Percentiles rank a stretch among this genome's conserved stretches.
phyloP scores from a whole-genome alignment of 2,797 vertebrate species.

The Cichlasoma orientale region DNA sequence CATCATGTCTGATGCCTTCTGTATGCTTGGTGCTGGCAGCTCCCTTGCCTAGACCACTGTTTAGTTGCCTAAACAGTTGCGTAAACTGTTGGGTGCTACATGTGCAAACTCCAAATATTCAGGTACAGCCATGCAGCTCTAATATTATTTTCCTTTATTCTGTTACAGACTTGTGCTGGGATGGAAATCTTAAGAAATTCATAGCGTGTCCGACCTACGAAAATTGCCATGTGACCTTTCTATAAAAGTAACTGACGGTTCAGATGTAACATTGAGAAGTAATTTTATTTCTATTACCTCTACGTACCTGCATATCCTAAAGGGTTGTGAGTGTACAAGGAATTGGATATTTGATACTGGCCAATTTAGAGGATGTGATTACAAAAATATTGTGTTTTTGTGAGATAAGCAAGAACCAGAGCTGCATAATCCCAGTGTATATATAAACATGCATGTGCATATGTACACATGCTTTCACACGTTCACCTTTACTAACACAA shows the following conservation, averaged over 20 bases:
- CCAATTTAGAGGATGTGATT: background rate
- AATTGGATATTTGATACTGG: background rate
- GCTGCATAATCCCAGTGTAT: background rate
- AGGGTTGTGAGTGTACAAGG: background rate
- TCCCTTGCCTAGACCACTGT: too few relatives aligned
- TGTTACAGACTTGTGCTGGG: background rate
- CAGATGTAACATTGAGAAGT: background rate
- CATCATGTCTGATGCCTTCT: too few relatives aligned
- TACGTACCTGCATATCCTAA: background rate
- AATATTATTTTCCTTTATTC: background rate
- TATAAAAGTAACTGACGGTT: background rate
- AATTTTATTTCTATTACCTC: background rate
- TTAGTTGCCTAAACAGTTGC: background rate
- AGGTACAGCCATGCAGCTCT: background rate
- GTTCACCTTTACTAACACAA: slow-evolving; percentile 7
- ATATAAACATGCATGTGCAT: background rate
- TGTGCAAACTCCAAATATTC: background rate
- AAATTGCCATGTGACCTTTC: background rate
- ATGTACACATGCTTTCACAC: background rate
- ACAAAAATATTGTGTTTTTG: background rate
- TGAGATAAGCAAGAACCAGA: background rate
- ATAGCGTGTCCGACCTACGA: background rate
- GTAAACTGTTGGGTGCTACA: background rate
- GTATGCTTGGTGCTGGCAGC: too few relatives aligned
- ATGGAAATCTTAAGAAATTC: background rate